Evolutionary conservation across 2,888 invertebrate genomes (phyloP).

Genomic region (Vanessa cardui): DNA sequence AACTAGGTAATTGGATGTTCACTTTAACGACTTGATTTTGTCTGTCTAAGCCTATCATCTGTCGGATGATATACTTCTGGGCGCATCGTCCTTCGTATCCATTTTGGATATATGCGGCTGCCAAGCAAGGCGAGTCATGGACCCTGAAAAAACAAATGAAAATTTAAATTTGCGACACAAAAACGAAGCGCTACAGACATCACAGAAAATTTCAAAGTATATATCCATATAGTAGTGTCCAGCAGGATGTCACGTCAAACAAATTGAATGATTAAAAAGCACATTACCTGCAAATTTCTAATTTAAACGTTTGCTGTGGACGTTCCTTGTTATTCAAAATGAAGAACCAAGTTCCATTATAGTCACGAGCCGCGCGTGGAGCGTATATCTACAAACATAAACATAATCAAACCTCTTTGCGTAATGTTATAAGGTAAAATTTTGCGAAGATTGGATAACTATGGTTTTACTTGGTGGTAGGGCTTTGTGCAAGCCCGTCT

Average conservation of each 20-base stretch:
- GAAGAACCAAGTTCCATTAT: conserved; percentile 85
- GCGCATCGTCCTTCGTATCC: conserved; percentile 76
- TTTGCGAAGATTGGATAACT: no score
- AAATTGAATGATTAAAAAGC: no score
- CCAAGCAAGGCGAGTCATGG: conserved; percentile 69
- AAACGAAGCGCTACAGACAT: no score
- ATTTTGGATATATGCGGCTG: conserved; percentile 71
- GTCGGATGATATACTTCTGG: conserved; percentile 80
- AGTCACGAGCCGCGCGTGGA: conserved; percentile 84
- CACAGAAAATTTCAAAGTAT: no score
- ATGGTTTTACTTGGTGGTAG: no score
- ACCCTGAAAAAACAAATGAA: conserved; percentile 44
- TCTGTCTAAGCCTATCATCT: conserved; percentile 78
- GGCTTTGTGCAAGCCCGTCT: no score
- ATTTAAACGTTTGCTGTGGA: conserved; percentile 87
- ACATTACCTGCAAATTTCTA: conserved; percentile 89
- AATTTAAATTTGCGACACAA: neutral
- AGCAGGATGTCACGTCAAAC: no score
- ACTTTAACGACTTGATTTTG: conserved; percentile 73
- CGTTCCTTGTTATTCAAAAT: conserved; percentile 85
- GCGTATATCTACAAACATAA: conserved; percentile 73
- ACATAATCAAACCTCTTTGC: neutral
- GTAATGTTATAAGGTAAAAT: no score
- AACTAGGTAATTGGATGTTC: conserved; percentile 86
- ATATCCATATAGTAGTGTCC: no score